A percentile compares a stretch with the other conserved stretches of the same genome.
Evolutionary conservation across 1,140 invertebrate species (phyloP).

Genomic region (Araneus ventricosus): DNA sequence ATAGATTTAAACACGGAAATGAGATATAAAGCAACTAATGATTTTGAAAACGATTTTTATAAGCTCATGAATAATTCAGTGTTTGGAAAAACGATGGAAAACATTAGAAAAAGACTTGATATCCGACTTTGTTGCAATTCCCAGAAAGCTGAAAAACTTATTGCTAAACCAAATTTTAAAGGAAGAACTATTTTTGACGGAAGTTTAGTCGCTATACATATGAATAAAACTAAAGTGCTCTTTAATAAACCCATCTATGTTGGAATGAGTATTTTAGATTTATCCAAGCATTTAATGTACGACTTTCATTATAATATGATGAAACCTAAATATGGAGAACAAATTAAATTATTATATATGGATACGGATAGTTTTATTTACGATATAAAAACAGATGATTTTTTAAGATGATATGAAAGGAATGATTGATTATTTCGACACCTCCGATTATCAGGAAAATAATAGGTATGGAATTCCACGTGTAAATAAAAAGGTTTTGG

Average conservation of each 20-base stretch:
- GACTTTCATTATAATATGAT: conserved; percentile 78
- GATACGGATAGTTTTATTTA: conserved; percentile 76
- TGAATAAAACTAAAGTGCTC: conserved; percentile 75
- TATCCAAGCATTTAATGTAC: conserved; percentile 78
- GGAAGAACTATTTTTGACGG: conserved; percentile 76
- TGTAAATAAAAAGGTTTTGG: conserved; percentile 81
- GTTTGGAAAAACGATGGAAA: conserved; percentile 78
- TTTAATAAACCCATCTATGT: conserved; percentile 78
- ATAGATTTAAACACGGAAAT: conserved; percentile 79
- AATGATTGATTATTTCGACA: conserved; percentile 71
- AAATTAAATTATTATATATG: conserved; percentile 74
- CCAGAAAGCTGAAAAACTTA: conserved; percentile 78
- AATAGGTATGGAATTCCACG: conserved; percentile 74
- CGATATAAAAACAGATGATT: conserved; percentile 72
- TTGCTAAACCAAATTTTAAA: conserved; percentile 80
- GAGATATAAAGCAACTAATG: conserved; percentile 77
- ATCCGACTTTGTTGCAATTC: conserved; percentile 79
- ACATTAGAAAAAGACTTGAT: conserved; percentile 80
- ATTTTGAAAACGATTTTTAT: conserved; percentile 77
- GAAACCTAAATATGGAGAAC: conserved; percentile 75
- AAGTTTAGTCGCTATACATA: conserved; percentile 71
- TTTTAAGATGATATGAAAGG: conserved; percentile 75
- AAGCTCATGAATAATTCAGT: conserved; percentile 42
- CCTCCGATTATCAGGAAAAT: conserved; percentile 76
- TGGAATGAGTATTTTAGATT: conserved; percentile 77